Evolutionary conservation across 2,888 invertebrate species (phyloP).

Genomic region (Odontomyia ornata): DNA sequence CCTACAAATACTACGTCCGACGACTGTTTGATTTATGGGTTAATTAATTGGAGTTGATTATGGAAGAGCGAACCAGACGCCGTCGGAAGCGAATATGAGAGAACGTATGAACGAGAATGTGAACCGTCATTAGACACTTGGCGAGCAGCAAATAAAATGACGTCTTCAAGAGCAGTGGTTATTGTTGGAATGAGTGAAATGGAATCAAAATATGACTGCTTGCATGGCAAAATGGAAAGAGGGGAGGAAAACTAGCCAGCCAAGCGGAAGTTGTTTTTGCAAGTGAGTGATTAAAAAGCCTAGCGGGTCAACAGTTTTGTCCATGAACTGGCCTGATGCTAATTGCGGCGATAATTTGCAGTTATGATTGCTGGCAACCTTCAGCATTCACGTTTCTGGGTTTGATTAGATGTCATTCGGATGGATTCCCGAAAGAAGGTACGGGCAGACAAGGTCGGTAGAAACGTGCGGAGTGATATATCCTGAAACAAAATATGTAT

Average conservation of each 20-base stretch:
- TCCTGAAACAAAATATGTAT: no score
- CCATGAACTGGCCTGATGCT: background rate
- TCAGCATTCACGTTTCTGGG: background rate
- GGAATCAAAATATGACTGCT: conserved; percentile 32
- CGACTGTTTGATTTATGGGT: conserved; percentile 39
- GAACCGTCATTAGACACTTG: background rate
- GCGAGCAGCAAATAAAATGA: background rate
- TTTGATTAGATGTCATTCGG: background rate
- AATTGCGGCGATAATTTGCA: conserved; percentile 22
- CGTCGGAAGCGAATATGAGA: background rate
- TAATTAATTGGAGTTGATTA: conserved; percentile 43
- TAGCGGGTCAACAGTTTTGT: background rate
- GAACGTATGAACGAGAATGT: background rate
- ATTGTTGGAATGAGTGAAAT: background rate
- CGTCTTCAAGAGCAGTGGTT: background rate
- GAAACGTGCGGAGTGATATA: no score
- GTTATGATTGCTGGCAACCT: background rate
- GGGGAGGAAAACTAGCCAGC: background rate
- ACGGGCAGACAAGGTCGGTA: background rate
- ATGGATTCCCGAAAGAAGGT: background rate
- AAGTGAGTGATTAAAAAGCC: conserved; percentile 12
- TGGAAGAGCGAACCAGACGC: conserved; percentile 8
- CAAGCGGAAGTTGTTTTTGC: background rate
- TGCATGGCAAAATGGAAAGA: background rate
- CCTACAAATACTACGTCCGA: conserved; percentile 24